phyloP scores from a whole-genome alignment of 2,888 invertebrate genomes.

The Pardosa pseudoannulata region DNA sequence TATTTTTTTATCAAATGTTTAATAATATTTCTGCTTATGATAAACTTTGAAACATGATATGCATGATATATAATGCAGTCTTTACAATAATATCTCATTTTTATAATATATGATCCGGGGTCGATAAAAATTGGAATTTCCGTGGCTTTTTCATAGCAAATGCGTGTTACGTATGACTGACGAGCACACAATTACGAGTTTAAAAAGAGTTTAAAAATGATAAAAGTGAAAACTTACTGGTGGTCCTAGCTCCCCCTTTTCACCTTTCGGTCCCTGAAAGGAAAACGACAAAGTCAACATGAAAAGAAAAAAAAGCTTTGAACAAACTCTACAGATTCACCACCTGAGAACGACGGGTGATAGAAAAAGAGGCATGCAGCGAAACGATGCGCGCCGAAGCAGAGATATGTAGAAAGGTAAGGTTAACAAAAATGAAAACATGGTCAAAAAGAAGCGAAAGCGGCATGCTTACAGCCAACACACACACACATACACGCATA shows the following conservation, averaged over 20 bases:
- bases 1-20: too few relatives aligned
- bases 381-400: background rate
- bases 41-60: too few relatives aligned
- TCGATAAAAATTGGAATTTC: too few relatives aligned
- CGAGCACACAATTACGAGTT: too few relatives aligned
- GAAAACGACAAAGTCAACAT: conserved; percentile 14
- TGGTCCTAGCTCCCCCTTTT: conserved; percentile 91
- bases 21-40: too few relatives aligned
- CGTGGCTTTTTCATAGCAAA: too few relatives aligned
- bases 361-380: conserved; percentile 16
- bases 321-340: background rate
- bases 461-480: conserved; percentile 13
- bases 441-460: conserved; percentile 33
- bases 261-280: conserved; percentile 86
- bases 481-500: too few relatives aligned
- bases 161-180: too few relatives aligned
- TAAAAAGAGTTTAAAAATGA: too few relatives aligned
- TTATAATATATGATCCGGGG: too few relatives aligned
- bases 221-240: conserved; percentile 98
- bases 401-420: background rate
- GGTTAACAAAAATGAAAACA: conserved; percentile 19
- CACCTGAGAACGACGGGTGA: background rate
- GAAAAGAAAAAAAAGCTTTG: background rate
- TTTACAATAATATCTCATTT: too few relatives aligned
- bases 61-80: too few relatives aligned